A percentile compares a stretch with the other conserved stretches of the same genome.
Conservation (phyloP, 2,888 invertebrate species). For the Microctonus brassicae region DNA sequence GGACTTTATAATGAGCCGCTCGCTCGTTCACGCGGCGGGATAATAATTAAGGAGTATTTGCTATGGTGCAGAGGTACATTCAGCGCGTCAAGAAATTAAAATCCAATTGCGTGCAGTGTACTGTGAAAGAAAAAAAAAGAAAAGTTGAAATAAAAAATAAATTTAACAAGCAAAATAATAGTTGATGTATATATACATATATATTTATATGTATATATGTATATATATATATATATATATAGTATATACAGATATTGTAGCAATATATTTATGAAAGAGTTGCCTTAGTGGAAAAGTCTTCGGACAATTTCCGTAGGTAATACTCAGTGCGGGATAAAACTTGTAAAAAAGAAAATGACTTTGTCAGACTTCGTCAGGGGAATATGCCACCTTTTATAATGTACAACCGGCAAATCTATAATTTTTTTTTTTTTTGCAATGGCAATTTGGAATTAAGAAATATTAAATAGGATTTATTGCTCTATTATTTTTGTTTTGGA, state of each 20-base stretch:
- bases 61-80: neutral
- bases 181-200: neutral
- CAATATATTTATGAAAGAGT: neutral
- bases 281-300: conserved; percentile 13
- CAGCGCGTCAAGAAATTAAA: conserved; percentile 24
- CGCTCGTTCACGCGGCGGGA: conserved; percentile 2
- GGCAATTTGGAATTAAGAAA: neutral
- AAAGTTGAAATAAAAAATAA: neutral
- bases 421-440: too few species aligned
- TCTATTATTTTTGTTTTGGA: too few species aligned
- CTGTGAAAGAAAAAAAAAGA: neutral
- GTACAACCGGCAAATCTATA: too few species aligned
- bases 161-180: neutral
- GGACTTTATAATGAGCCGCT: neutral
- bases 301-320: conserved; percentile 25
- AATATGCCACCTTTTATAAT: too few species aligned
- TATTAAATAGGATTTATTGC: too few species aligned
- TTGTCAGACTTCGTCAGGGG: neutral
- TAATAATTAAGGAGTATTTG: conserved; percentile 8
- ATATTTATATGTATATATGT: too few species aligned
- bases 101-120: conserved; percentile 14
- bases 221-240: too few species aligned
- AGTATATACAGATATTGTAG: too few species aligned
- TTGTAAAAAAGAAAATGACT: neutral
- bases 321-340: neutral